Percentiles rank a stretch among this genome's conserved stretches.
Evolutionary conservation across 2,888 invertebrate genomes (phyloP).

Genomic region (Thalpophila matura): DNA sequence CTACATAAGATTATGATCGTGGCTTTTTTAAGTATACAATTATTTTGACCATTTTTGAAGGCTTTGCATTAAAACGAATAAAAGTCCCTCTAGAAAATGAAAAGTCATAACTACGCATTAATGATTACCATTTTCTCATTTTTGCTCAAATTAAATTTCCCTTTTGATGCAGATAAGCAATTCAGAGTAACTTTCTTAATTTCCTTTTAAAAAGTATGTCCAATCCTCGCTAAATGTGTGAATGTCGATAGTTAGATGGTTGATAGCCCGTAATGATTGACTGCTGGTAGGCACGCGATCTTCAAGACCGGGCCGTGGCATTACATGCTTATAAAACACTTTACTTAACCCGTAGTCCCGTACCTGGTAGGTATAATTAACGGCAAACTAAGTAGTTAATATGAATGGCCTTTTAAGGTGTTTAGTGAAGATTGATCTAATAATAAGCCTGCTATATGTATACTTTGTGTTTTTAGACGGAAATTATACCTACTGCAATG

Average conservation of each 20-base stretch:
- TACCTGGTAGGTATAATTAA: slow-evolving; percentile 35
- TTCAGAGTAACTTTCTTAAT: slow-evolving; percentile 50
- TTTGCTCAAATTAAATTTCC: slow-evolving; percentile 38
- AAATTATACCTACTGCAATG: too few species aligned
- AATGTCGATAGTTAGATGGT: slow-evolving; percentile 43
- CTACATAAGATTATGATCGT: too few species aligned
- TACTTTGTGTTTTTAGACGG: too few species aligned
- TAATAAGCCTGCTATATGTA: neutral
- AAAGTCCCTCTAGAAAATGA: neutral
- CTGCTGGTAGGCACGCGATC: slow-evolving; percentile 53
- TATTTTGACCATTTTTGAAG: too few species aligned
- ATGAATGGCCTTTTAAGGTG: slow-evolving; percentile 9
- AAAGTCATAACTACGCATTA: neutral
- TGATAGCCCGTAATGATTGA: slow-evolving; percentile 50
- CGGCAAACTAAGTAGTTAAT: slow-evolving; percentile 7
- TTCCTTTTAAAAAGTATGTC: slow-evolving; percentile 55
- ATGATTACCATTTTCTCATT: slow-evolving; percentile 3
- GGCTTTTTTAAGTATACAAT: too few species aligned
- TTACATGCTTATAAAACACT: slow-evolving; percentile 56
- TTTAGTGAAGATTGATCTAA: neutral
- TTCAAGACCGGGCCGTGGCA: slow-evolving; percentile 23
- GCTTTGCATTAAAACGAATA: too few species aligned
- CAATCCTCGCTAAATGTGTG: slow-evolving; percentile 37
- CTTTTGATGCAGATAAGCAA: slow-evolving; percentile 32
- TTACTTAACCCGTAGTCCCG: slow-evolving; percentile 25